A percentile compares a stretch with the other conserved stretches of the same genome.
Evolutionary conservation across 2,888 invertebrate species (phyloP).

Genomic region (Perizoma flavofasciatum): DNA sequence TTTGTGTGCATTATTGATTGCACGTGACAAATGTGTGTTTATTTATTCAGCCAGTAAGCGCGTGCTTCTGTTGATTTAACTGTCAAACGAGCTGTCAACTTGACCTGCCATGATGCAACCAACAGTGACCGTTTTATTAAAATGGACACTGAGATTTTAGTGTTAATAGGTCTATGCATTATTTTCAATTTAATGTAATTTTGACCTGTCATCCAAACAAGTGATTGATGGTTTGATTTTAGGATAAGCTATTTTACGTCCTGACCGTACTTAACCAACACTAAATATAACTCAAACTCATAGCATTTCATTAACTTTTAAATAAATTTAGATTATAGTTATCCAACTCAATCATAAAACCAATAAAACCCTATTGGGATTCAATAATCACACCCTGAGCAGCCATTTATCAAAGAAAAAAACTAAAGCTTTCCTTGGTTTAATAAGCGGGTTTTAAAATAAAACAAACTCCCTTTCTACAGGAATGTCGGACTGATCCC

Average conservation of each 20-base stretch:
- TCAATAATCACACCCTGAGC: conserved; percentile 52
- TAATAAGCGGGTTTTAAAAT: conserved; percentile 59
- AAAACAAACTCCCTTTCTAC: conserved; percentile 69
- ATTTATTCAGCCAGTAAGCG: conserved; percentile 32
- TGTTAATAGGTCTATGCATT: conserved; percentile 1
- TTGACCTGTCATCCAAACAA: conserved; percentile 20
- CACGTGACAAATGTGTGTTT: conserved; percentile 36
- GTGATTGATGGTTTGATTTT: conserved; percentile 23
- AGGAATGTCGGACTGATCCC: conserved; percentile 63
- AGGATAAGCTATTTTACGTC: not conserved
- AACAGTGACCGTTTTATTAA: conserved; percentile 17
- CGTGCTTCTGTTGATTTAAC: conserved; percentile 62
- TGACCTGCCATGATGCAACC: conserved; percentile 39
- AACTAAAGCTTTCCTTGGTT: conserved; percentile 48
- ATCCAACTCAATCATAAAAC: conserved; percentile 32
- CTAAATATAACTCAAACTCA: conserved; percentile 34
- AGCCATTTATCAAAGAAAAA: conserved; percentile 51
- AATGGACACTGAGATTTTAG: conserved; percentile 11
- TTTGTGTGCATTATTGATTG: conserved; percentile 26
- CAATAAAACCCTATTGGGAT: conserved; percentile 31
- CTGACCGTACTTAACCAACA: conserved; percentile 1
- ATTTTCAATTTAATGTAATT: conserved; percentile 25
- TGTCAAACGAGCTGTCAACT: conserved; percentile 59
- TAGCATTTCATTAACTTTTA: conserved; percentile 43
- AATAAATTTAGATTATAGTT: conserved; percentile 33